phyloP scores from a whole-genome alignment of 2,888 invertebrate species.

The Neria commutata region DNA sequence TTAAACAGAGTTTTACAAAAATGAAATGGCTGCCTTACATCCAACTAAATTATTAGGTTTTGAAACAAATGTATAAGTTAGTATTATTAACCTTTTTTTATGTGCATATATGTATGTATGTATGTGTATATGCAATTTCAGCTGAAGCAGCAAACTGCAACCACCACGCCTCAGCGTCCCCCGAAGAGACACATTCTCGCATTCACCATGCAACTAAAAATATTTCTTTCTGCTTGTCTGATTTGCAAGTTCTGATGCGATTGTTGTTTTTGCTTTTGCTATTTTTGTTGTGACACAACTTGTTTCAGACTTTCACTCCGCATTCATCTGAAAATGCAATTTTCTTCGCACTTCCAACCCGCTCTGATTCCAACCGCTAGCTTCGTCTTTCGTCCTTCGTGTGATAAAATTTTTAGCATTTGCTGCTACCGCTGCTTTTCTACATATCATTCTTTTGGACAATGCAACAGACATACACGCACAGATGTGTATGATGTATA shows the following conservation, averaged over 20 bases:
- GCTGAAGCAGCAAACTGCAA: not conserved
- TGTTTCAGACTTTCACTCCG: not conserved
- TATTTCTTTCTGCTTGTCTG: slow-evolving; percentile 2
- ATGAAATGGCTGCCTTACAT: no score
- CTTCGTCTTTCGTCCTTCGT: not conserved
- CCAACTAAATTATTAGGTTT: no score
- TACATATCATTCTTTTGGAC: not conserved
- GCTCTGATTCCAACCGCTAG: not conserved
- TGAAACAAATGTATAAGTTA: no score
- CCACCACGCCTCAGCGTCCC: not conserved
- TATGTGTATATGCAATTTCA: not conserved
- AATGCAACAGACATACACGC: not conserved
- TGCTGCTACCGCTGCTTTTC: not conserved
- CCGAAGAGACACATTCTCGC: not conserved
- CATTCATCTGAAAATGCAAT: not conserved
- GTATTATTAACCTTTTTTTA: no score
- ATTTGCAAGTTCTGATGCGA: not conserved
- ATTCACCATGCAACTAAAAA: not conserved
- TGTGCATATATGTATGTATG: not conserved
- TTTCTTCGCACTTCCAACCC: not conserved
- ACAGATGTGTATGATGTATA: not conserved
- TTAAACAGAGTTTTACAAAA: no score
- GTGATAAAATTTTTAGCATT: not conserved
- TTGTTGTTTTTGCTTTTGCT: not conserved
- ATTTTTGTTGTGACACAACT: not conserved